Base-by-base conservation (phyloP, 2,113 vertebrate species). In the Sorex araneus region DNA sequence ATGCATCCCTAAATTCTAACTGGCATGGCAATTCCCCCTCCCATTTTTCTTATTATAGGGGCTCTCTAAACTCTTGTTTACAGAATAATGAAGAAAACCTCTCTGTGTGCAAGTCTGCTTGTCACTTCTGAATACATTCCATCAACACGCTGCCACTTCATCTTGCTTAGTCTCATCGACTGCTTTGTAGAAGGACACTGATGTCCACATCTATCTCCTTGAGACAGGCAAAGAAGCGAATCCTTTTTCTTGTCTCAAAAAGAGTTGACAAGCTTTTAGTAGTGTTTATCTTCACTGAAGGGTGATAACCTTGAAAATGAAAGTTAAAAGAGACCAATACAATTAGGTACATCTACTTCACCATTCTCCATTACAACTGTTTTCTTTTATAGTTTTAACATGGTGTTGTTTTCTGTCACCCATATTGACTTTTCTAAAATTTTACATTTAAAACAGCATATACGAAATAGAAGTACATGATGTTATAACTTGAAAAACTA, bases 281-380 rank as follows among this genome's bases (percentile, higher is more conserved):
- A 92, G 86, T 69, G 66, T 86, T 97, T 97, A 79, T 96, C 90
- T 93, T 95, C 88, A 36, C 88, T 81, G 91, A 94, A 95, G 93
- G 83, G 78, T 66, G 91, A 93, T 94, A 95, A 94, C 96, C 96
- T 97, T 97, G 94, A 93, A 93, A 94, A 93, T 63, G 88, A 93
- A 95, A 92, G 96, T 83, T 94, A 91, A 83, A 92, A 96, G 90
- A 93, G 66, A 86, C 75, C 28, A 64, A 90, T 57, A 92, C 25
- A 90, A 80, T 93, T 94, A 90, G 63, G 30, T n/a, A 5, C 47
- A 4, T n/a, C 19, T 25, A 67, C 30, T 50, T 92, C 75, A 75
- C 36, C 36, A 25, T 73, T 69, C 71, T 15, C 0, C 12, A 27
- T 47, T 47, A 77, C 43, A 45, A 45, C 10, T 3, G 32, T 32